These are phyloP conservation scores for Zaprionus africanus DNA, from an alignment of 1,140 invertebrate species.

Conservation along the genomic window DNA sequence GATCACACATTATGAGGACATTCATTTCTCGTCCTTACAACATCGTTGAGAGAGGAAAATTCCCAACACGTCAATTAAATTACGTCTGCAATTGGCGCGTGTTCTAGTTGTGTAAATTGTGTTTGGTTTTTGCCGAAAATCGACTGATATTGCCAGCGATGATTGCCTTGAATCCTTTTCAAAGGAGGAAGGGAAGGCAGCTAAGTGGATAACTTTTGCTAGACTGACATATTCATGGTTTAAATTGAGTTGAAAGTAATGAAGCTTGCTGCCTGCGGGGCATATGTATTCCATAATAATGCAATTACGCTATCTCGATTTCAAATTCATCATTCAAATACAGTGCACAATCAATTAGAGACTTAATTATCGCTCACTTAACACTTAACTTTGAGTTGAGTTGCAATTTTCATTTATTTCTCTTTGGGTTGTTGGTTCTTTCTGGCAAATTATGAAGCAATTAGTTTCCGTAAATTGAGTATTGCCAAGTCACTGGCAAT, in stretches of 20 bases:
- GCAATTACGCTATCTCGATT: constrained; percentile 10
- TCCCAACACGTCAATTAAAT: constrained; percentile 39
- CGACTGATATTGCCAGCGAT: neutral
- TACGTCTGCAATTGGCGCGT: constrained; percentile 12
- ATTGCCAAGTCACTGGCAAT: neutral
- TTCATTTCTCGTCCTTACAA: constrained; percentile 28
- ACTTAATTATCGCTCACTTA: neutral
- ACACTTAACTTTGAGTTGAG: neutral
- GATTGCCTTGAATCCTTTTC: neutral
- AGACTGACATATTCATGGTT: neutral
- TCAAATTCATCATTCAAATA: constrained; percentile 9
- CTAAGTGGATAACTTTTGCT: neutral
- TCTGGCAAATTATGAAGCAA: neutral
- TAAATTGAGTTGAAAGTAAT: constrained; percentile 9
- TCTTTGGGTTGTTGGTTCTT: neutral
- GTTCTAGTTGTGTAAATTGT: neutral
- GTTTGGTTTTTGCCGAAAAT: neutral
- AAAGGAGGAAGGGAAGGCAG: neutral
- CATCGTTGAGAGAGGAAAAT: constrained; percentile 1
- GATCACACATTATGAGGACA: constrained; percentile 56
- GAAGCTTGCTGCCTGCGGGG: neutral
- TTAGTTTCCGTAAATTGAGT: neutral
- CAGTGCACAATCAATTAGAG: neutral
- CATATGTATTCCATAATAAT: constrained; percentile 14
- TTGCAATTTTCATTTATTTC: neutral